Base-by-base conservation (phyloP, 2,888 invertebrate genomes). In the Apoda limacodes region DNA sequence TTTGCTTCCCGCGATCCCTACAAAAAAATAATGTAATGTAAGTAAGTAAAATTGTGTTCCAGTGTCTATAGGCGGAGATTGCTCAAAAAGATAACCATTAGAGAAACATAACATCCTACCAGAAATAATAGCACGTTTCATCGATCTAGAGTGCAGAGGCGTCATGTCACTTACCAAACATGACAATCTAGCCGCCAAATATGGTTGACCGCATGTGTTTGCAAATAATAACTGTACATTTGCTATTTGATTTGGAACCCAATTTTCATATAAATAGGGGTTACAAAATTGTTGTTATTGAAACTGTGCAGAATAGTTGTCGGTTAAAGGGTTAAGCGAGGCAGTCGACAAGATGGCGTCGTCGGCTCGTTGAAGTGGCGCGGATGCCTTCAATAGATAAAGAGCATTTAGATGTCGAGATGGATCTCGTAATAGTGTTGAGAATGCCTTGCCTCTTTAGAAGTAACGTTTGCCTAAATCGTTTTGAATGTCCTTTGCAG, bases 311-410 rank as follows among this genome's bases (percentile, higher is more conserved):
- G 58, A 60, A 61, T 62, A 46, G 50, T 61, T 60, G 45, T 46
- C 46, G 52, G 64, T 61, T 69, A 63, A 50, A 52, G 52, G 55
- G 51, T 51, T 52, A 49, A 48, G 43, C 52, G 47, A 51, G 54
- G 54, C 44, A 47, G 37, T 39, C 47, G 33, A 52, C 49, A 30
- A 38, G 48, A 51, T 42, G 50, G 49, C 56, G 63, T 61, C 65
- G 62, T 56, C 45, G 67, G 64, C 50, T 66, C 59, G 64, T 56
- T 50, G 54, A 47, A 47, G 51, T 52, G 50, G 40, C 45, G 40
- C 45, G 61, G 70, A 70, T 72, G 66, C 57, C 59, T 69, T 48
- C 46, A 44, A 60, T 59, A 65, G 74, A 76, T 75, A 75, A 65
- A 46, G 40, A 35, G 28, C 31, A 34, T 45, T 50, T 49, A 58